phyloP scores from a whole-genome alignment of 2,113 vertebrate genomes.

The Casuarius casuarius region DNA sequence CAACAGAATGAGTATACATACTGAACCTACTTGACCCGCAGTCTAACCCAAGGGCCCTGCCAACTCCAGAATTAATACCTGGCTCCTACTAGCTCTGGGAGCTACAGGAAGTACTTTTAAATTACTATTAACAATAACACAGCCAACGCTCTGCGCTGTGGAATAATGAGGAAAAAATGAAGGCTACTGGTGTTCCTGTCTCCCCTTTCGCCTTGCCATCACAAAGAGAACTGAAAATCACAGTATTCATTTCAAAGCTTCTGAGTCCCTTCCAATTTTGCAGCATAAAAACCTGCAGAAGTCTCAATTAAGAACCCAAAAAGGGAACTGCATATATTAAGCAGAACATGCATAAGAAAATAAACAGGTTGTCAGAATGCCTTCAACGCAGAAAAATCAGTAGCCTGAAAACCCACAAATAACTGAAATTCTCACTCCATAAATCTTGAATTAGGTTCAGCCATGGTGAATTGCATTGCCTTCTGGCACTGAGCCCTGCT shows the following conservation, averaged over 20 bases:
- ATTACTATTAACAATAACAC: background rate
- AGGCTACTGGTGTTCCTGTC: background rate
- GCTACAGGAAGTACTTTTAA: background rate
- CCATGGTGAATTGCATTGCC: background rate
- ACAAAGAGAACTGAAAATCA: background rate
- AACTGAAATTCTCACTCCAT: slow-evolving; percentile 40
- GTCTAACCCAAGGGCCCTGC: background rate
- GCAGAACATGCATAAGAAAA: background rate
- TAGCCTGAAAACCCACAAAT: slow-evolving; percentile 15
- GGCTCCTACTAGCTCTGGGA: background rate
- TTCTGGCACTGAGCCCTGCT: slow-evolving; percentile 28
- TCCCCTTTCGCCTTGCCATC: background rate
- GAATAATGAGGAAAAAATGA: background rate
- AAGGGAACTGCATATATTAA: background rate
- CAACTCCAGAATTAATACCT: background rate
- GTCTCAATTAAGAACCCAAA: background rate
- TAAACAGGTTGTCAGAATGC: background rate
- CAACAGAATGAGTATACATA: background rate
- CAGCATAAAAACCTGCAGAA: background rate
- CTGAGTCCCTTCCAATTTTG: background rate
- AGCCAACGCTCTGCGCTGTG: background rate
- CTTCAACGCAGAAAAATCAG: background rate
- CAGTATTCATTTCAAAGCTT: background rate
- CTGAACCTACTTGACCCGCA: background rate
- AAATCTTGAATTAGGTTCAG: slow-evolving; percentile 32